These are phyloP conservation scores for Hippoglossus stenolepis DNA, from an alignment of 2,113 vertebrate species.

Conservation along the genomic window DNA sequence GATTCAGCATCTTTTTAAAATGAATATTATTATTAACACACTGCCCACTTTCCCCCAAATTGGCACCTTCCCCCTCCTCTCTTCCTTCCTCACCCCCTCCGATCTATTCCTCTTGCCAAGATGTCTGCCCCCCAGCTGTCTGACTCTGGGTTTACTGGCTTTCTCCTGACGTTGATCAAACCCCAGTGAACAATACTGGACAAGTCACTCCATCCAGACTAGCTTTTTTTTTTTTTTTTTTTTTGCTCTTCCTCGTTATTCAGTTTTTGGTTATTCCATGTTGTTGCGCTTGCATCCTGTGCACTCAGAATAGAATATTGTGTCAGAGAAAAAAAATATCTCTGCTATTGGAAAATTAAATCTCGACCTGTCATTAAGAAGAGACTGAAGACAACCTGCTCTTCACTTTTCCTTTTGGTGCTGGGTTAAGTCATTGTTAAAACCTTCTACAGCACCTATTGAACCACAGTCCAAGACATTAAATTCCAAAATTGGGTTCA, in stretches of 20 bases:
- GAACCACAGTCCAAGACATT: neutral
- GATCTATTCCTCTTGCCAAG: constrained; percentile 43
- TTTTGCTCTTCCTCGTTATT: constrained; percentile 48
- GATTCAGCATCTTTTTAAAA: constrained; percentile 30
- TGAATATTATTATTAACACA: constrained; percentile 36
- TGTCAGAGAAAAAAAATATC: neutral
- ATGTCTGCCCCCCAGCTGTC: constrained; percentile 85
- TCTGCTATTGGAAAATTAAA: neutral
- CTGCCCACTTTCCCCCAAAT: constrained; percentile 47
- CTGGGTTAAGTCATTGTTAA: neutral
- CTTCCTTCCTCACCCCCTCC: constrained; percentile 4
- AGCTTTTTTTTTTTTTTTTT: constrained; percentile 58
- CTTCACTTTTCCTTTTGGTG: neutral
- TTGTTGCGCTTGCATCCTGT: constrained; percentile 85
- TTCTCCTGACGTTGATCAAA: constrained; percentile 87
- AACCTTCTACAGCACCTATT: neutral
- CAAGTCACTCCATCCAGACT: constrained; percentile 82
- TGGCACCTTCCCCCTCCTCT: constrained; percentile 16
- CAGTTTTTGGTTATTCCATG: constrained; percentile 70
- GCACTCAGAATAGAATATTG: constrained; percentile 73
- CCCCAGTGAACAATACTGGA: constrained; percentile 84
- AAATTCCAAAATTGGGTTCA: neutral
- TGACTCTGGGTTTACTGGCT: constrained; percentile 95
- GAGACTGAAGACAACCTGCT: neutral
- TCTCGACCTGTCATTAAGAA: neutral